Evolutionary conservation across 2,113 vertebrate species (phyloP).

Genomic region (Ceyx margarethae): DNA sequence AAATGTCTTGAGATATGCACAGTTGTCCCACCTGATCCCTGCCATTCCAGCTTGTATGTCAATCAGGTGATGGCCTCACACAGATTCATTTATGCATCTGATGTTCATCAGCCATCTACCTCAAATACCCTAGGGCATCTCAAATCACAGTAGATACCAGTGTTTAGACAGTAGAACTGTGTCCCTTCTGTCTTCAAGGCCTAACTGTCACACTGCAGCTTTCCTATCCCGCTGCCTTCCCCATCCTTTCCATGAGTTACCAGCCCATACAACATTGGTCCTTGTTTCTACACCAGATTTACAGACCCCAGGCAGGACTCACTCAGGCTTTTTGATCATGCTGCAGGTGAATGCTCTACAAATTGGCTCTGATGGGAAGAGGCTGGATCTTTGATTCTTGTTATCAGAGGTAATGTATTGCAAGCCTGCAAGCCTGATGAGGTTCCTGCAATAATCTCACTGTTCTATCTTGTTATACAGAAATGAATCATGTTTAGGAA

Average conservation of each 20-base stretch:
- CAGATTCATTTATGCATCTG: not conserved
- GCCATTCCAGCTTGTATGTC: not conserved
- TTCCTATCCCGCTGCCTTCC: not conserved
- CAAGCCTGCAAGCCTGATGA: not conserved
- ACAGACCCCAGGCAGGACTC: not conserved
- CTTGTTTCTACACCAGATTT: not conserved
- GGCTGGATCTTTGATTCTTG: constrained; percentile 4
- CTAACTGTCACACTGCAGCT: not conserved
- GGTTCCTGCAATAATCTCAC: constrained; percentile 36
- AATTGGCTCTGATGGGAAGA: not conserved
- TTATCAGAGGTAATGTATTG: not conserved
- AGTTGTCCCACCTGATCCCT: not conserved
- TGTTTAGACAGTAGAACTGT: not conserved
- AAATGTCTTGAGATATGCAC: not conserved
- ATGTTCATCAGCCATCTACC: not conserved
- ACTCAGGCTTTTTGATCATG: not conserved
- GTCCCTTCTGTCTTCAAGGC: not conserved
- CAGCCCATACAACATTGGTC: not conserved
- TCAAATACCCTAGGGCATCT: not conserved
- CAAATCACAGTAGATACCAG: not conserved
- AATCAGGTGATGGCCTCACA: not conserved
- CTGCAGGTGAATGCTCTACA: not conserved
- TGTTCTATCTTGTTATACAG: constrained; percentile 54
- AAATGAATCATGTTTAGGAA: constrained; percentile 55
- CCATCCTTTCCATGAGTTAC: not conserved